phyloP scores from a whole-genome alignment of 2,888 invertebrate genomes.

The Oscheius sp. region DNA sequence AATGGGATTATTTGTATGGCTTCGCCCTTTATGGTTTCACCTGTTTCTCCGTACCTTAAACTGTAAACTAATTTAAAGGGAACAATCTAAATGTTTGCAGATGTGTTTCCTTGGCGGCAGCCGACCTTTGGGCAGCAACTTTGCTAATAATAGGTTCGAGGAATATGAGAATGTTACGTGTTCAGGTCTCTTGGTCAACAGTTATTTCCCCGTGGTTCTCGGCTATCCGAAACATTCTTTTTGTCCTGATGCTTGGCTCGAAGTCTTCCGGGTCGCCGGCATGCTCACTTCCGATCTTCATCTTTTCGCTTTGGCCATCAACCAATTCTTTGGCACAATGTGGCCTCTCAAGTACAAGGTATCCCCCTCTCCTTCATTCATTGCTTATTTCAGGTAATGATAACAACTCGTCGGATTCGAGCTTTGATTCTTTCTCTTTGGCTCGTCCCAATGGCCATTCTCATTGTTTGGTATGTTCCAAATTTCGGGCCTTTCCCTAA shows the following conservation, averaged over 20 bases:
- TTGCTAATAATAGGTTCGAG: slow-evolving; percentile 64
- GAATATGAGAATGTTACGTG: too few relatives aligned
- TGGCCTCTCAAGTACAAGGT: slow-evolving; percentile 71
- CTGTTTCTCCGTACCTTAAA: slow-evolving; percentile 68
- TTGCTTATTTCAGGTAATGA: slow-evolving; percentile 67
- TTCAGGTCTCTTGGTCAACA: slow-evolving; percentile 69
- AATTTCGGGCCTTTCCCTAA: neutral
- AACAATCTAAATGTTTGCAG: too few relatives aligned
- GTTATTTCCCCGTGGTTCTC: slow-evolving; percentile 68
- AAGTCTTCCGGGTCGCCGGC: slow-evolving; percentile 66
- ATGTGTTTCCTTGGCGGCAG: slow-evolving; percentile 68
- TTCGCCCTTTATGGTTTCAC: slow-evolving; percentile 62
- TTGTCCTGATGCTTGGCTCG: slow-evolving; percentile 58
- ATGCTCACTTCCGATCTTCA: slow-evolving; percentile 72
- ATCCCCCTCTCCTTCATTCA: neutral
- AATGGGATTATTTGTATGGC: slow-evolving; percentile 67
- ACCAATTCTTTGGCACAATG: slow-evolving; percentile 69
- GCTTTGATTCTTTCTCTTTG: slow-evolving; percentile 62
- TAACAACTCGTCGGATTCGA: slow-evolving; percentile 66
- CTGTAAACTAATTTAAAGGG: too few relatives aligned
- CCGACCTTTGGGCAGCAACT: slow-evolving; percentile 68
- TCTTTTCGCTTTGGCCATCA: slow-evolving; percentile 68
- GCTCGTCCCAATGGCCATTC: slow-evolving; percentile 63
- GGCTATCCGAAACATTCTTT: slow-evolving; percentile 53
- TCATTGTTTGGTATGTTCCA: slow-evolving; percentile 56